A percentile compares a stretch with the other conserved stretches of the same genome.
These are phyloP conservation scores for Caenorhabditis brenneri DNA, from an alignment of 1,140 invertebrate species.

Conservation along the genomic window DNA sequence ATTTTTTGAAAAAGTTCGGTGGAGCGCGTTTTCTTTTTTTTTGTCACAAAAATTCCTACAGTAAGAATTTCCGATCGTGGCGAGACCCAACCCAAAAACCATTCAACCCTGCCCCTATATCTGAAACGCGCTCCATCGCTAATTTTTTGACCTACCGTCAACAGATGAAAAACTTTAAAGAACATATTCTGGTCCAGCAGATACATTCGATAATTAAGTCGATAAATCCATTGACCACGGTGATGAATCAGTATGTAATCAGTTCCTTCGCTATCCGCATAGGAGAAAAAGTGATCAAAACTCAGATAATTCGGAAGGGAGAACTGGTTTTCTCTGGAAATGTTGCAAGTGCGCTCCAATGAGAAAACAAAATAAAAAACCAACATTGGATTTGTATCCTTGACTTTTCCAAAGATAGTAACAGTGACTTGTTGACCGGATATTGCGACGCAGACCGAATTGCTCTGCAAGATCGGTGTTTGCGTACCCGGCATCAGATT, in stretches of 20 bases:
- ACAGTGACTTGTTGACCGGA: background rate
- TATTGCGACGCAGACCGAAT: background rate
- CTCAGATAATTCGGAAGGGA: background rate
- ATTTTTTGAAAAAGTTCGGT: too few species aligned
- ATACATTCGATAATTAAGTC: slow-evolving; percentile 16
- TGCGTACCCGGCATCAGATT: too few species aligned
- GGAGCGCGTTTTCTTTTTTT: too few species aligned
- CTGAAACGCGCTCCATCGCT: too few species aligned
- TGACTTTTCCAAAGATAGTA: background rate
- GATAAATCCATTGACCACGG: slow-evolving; percentile 12
- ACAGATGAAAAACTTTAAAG: slow-evolving; percentile 11
- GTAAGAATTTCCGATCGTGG: too few species aligned
- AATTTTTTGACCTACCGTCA: background rate
- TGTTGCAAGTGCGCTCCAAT: background rate
- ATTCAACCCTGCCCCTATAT: too few species aligned
- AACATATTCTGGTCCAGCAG: background rate
- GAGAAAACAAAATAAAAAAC: too few species aligned
- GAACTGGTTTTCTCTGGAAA: background rate
- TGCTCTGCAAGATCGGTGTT: too few species aligned
- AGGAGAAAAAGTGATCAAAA: slow-evolving; percentile 11
- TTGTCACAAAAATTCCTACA: too few species aligned
- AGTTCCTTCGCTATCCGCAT: background rate
- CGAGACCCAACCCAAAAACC: too few species aligned
- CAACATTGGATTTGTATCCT: background rate
- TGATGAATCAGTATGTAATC: slow-evolving; percentile 23